Conservation (phyloP, 2,888 invertebrate species). For the Archips crataeganus region DNA sequence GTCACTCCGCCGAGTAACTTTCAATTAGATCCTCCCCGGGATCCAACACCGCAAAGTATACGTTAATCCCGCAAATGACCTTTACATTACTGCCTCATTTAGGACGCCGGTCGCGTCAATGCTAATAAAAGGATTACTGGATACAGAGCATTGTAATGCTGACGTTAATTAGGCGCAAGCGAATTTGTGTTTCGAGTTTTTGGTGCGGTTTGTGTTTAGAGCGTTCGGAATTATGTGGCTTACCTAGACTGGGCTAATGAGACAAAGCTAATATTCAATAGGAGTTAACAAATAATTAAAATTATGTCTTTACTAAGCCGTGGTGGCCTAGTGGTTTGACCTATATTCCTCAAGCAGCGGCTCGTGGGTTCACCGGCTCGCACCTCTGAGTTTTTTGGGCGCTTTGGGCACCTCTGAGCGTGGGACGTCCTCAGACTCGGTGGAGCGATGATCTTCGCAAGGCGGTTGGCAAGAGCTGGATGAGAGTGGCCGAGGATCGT, state of each 20-base stretch:
- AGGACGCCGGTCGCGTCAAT: slow-evolving; percentile 26
- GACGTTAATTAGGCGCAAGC: slow-evolving; percentile 28
- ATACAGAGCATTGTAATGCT: slow-evolving; percentile 24
- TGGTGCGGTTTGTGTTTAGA: slow-evolving; percentile 3
- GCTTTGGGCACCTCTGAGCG: too few relatives aligned
- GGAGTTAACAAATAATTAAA: not conserved
- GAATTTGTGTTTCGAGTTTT: slow-evolving; percentile 6
- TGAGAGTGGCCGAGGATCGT: too few relatives aligned
- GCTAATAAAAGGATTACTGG: slow-evolving; percentile 40
- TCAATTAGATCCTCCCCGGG: slow-evolving; percentile 60
- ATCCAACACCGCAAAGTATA: slow-evolving; percentile 47
- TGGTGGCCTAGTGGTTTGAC: too few relatives aligned
- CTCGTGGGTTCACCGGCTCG: too few relatives aligned
- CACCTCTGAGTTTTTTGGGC: too few relatives aligned
- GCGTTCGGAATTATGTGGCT: not conserved
- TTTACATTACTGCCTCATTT: slow-evolving; percentile 40
- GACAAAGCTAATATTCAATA: not conserved
- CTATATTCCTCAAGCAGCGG: too few relatives aligned
- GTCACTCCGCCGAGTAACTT: slow-evolving; percentile 65
- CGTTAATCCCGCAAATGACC: slow-evolving; percentile 40
- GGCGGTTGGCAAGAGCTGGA: too few relatives aligned
- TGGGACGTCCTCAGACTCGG: too few relatives aligned
- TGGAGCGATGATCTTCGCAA: too few relatives aligned
- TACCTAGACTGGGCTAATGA: not conserved
- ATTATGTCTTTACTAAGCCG: not conserved